Conservation (phyloP, 2,113 vertebrate species). For the Cariama cristata region DNA sequence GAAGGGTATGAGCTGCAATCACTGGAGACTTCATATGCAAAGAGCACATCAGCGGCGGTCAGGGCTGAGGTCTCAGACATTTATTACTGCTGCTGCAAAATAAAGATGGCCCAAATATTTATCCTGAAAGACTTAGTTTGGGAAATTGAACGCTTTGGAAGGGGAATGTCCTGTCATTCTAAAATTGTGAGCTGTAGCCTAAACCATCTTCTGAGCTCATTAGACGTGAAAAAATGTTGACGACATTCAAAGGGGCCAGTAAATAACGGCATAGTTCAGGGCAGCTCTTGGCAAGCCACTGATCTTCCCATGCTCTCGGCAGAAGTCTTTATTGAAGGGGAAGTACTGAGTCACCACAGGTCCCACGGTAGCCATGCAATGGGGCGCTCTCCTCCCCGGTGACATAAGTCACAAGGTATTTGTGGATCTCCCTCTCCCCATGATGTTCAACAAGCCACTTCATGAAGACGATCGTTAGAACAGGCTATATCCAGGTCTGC, state of each 20-base stretch:
- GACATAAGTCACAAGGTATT: neutral
- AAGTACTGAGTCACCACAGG: neutral
- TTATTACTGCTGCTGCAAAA: neutral
- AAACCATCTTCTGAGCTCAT: neutral
- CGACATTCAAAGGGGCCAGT: neutral
- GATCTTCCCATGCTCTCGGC: neutral
- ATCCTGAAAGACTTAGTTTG: neutral
- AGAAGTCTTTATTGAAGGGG: neutral
- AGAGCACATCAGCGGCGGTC: neutral
- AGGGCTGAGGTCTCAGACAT: neutral
- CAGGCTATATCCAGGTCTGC: neutral
- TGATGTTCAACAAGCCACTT: neutral
- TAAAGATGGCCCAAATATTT: slow-evolving; percentile 4
- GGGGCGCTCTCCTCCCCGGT: neutral
- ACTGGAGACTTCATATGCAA: neutral
- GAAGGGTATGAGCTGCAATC: neutral
- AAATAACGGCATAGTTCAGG: neutral
- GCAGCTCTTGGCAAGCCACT: neutral
- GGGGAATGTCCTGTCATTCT: neutral
- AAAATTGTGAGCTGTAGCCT: neutral
- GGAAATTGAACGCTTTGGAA: neutral
- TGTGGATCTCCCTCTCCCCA: fast-evolving
- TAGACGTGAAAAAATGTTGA: neutral
- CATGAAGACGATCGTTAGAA: fast-evolving
- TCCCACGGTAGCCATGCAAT: fast-evolving